Evolutionary conservation across 2,888 invertebrate species (phyloP).

Genomic region (Steromphala cineraria): DNA sequence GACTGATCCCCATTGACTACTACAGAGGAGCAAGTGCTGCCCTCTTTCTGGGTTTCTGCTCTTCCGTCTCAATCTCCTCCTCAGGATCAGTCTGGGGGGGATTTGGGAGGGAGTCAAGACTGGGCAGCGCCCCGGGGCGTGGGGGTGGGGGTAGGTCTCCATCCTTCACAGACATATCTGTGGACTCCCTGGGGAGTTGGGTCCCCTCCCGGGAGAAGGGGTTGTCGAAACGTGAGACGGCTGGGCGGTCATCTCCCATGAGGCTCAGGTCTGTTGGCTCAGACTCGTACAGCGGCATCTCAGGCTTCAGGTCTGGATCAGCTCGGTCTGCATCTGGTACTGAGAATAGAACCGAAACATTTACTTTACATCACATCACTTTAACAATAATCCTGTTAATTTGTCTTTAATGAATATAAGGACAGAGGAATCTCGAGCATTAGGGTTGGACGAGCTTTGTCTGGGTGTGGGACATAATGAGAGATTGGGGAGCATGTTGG

Average conservation of each 20-base stretch:
- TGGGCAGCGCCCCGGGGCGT: conserved; percentile 16
- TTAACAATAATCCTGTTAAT: too few species aligned
- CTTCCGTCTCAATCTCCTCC: conserved; percentile 5
- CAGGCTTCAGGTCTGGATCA: neutral
- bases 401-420: too few species aligned
- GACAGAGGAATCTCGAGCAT: too few species aligned
- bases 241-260: neutral
- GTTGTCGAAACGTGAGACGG: conserved; percentile 6
- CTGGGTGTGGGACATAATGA: too few species aligned
- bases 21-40: conserved; percentile 18
- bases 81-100: conserved; percentile 32
- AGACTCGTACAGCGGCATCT: neutral
- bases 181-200: neutral
- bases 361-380: too few species aligned
- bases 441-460: too few species aligned
- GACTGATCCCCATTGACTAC: neutral
- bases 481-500: neutral
- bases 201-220: neutral
- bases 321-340: neutral
- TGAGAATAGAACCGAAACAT: neutral
- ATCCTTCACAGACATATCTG: neutral
- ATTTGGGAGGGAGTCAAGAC: conserved; percentile 26
- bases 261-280: neutral
- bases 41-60: conserved; percentile 6
- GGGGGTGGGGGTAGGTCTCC: conserved; percentile 21